A percentile compares a stretch with the other conserved stretches of the same genome.
These are phyloP conservation scores for Isotomurus palustris DNA, from an alignment of 2,888 invertebrate species.

Conservation along the genomic window DNA sequence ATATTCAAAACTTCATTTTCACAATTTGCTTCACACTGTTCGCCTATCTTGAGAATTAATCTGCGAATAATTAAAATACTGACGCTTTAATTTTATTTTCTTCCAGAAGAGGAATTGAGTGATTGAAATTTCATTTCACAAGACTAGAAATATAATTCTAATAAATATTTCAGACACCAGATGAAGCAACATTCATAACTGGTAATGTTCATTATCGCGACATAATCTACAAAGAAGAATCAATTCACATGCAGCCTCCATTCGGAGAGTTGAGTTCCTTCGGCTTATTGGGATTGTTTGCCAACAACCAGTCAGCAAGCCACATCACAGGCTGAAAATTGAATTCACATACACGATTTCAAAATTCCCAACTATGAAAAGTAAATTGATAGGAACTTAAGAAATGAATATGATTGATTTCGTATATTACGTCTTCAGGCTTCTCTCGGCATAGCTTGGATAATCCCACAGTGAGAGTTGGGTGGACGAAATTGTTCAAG, in stretches of 20 bases:
- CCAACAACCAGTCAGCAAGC: constrained; percentile 70
- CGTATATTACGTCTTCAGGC: constrained; percentile 30
- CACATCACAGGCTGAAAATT: constrained; percentile 50
- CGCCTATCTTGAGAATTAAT: not conserved
- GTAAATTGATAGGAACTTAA: constrained; percentile 4
- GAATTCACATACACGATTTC: constrained; percentile 7
- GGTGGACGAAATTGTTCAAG: constrained; percentile 63
- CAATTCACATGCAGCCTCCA: not conserved
- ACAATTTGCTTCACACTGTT: too few species aligned
- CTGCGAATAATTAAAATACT: not conserved
- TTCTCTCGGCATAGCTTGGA: constrained; percentile 50
- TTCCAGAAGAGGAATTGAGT: too few species aligned
- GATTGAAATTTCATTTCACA: too few species aligned
- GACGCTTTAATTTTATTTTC: not conserved
- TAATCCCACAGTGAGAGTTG: constrained; percentile 54
- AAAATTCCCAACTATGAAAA: too few species aligned
- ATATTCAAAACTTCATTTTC: too few species aligned
- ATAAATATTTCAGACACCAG: too few species aligned
- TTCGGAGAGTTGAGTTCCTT: constrained; percentile 42
- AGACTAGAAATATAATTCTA: too few species aligned
- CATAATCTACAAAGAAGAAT: too few species aligned
- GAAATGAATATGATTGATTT: not conserved
- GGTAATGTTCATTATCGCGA: too few species aligned
- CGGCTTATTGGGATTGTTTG: constrained; percentile 72
- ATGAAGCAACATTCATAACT: too few species aligned